These are phyloP conservation scores for Pionites leucogaster DNA, from an alignment of 2,113 vertebrate genomes.

Conservation along the genomic window DNA sequence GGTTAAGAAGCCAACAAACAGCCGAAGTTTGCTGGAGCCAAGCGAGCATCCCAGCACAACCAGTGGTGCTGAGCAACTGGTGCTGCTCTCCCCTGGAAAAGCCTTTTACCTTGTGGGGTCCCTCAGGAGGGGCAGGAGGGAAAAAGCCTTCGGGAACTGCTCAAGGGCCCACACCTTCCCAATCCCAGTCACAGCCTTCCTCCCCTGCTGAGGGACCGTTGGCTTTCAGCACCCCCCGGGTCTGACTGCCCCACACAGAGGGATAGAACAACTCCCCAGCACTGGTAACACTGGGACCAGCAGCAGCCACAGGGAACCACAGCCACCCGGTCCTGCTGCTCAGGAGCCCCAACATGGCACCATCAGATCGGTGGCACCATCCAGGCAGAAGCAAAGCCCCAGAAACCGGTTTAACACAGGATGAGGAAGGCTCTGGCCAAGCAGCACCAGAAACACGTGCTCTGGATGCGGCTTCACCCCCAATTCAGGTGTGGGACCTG, in stretches of 20 bases:
- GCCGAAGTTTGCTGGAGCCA: not conserved
- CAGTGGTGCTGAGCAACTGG: not conserved
- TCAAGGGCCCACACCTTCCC: not conserved
- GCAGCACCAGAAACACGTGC: fast-evolving
- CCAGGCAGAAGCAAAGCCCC: not conserved
- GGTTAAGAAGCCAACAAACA: not conserved
- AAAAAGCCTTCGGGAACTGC: not conserved
- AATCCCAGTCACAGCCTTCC: not conserved
- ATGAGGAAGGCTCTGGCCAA: not conserved
- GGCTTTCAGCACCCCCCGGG: not conserved
- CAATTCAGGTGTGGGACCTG: fast-evolving
- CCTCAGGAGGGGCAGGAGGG: not conserved
- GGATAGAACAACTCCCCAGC: not conserved
- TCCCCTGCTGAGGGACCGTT: fast-evolving
- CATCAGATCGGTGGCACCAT: not conserved
- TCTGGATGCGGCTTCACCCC: not conserved
- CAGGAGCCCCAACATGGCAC: fast-evolving
- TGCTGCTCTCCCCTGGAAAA: not conserved
- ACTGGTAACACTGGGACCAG: fast-evolving
- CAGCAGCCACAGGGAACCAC: fast-evolving
- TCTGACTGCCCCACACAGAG: not conserved
- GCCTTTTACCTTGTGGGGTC: fast-evolving
- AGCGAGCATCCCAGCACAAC: not conserved
- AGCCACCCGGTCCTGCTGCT: not conserved
- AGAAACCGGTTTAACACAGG: not conserved